Percentiles rank a stretch among this genome's conserved stretches.
These are phyloP conservation scores for Bothrops jararaca DNA, from an alignment of 2,113 vertebrate genomes.

Conservation along the genomic window DNA sequence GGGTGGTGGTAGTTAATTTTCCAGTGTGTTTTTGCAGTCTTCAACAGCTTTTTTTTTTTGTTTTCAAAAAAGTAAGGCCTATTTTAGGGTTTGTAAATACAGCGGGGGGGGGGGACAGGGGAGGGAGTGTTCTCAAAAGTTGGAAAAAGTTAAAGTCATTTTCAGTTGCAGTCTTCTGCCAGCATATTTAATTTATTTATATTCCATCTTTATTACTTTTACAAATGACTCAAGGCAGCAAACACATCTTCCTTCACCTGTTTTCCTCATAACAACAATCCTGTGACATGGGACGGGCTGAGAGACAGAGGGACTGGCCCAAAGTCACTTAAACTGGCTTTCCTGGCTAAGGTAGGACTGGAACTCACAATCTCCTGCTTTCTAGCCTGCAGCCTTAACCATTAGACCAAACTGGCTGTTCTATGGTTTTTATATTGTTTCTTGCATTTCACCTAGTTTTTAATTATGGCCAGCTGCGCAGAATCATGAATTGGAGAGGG, in stretches of 20 bases:
- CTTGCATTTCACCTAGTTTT: neutral
- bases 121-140: neutral
- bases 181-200: too few relatives aligned
- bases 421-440: neutral
- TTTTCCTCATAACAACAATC: neutral
- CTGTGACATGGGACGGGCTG: neutral
- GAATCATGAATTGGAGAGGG: neutral
- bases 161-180: neutral
- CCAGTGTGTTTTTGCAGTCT: neutral
- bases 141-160: neutral
- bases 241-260: neutral
- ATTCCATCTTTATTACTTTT: too few relatives aligned
- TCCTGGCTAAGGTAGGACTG: too few relatives aligned
- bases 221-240: too few relatives aligned
- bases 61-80: neutral
- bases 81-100: neutral
- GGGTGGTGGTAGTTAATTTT: neutral
- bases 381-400: too few relatives aligned
- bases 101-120: neutral
- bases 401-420: neutral
- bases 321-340: too few relatives aligned
- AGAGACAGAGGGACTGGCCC: neutral
- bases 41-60: neutral
- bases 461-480: neutral
- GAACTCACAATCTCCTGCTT: too few relatives aligned